Evolutionary conservation across 2,113 vertebrate genomes (phyloP).

Genomic region (Ictalurus punctatus): DNA sequence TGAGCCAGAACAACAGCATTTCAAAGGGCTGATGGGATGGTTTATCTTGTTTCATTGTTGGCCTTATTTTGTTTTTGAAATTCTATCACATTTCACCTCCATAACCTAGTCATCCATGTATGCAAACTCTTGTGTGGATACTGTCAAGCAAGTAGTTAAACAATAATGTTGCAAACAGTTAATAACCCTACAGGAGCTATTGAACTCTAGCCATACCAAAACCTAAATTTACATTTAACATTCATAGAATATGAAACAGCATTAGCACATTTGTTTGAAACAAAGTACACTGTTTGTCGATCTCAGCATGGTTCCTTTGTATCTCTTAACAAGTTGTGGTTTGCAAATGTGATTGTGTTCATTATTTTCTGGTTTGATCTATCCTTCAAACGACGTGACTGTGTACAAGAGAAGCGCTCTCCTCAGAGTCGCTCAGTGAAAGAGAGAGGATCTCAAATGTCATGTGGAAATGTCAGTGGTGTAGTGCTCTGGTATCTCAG

Average conservation of each 20-base stretch:
- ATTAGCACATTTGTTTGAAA: conserved; percentile 3
- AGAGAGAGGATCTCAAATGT: conserved; percentile 51
- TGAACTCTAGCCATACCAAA: not conserved
- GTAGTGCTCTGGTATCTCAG: conserved; percentile 53
- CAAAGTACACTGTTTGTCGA: not conserved
- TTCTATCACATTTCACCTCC: conserved; percentile 56
- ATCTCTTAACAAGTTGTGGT: not conserved
- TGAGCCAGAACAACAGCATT: conserved; percentile 58
- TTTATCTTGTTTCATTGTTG: conserved; percentile 36
- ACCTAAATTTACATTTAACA: not conserved
- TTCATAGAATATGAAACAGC: not conserved
- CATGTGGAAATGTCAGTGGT: conserved; percentile 55
- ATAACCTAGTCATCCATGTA: not conserved
- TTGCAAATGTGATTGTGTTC: conserved; percentile 12
- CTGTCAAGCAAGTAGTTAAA: not conserved
- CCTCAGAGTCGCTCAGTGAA: not conserved
- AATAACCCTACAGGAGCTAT: not conserved
- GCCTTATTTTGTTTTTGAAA: conserved; percentile 72
- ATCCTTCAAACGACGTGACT: not conserved
- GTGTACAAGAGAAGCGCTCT: conserved; percentile 19
- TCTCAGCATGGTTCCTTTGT: not conserved
- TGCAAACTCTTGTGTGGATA: not conserved
- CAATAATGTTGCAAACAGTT: not conserved
- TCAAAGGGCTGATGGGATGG: conserved; percentile 67
- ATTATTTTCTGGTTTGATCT: conserved; percentile 32